phyloP scores from a whole-genome alignment of 2,888 invertebrate genomes.

The Synanthedon andrenaeformis region DNA sequence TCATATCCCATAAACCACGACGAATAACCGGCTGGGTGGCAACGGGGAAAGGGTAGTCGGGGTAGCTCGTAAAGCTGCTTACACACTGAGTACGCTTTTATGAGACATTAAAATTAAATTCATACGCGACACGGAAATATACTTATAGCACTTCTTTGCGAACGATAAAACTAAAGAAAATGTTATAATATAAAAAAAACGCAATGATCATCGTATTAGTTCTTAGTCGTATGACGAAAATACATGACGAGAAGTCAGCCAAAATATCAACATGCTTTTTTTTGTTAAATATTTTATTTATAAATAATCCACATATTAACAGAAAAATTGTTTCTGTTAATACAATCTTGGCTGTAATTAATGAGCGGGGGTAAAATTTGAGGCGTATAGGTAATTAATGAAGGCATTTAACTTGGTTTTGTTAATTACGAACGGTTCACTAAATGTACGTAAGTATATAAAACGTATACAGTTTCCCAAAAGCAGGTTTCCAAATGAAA shows the following conservation, averaged over 20 bases:
- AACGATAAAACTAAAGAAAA: not conserved
- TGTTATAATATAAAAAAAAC: no score
- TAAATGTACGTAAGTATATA: not conserved
- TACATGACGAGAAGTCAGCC: no score
- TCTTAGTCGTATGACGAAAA: no score
- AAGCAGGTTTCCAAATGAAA: no score
- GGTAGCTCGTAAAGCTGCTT: not conserved
- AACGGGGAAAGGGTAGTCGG: not conserved
- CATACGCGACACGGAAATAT: not conserved
- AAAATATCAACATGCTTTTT: no score
- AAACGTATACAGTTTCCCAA: no score
- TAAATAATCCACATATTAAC: no score
- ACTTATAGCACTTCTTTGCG: not conserved
- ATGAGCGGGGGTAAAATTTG: not conserved
- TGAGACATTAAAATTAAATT: not conserved
- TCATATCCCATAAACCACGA: not conserved
- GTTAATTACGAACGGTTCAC: not conserved
- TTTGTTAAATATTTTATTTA: no score
- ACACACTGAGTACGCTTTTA: not conserved
- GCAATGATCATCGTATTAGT: no score
- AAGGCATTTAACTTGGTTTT: not conserved
- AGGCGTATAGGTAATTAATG: not conserved
- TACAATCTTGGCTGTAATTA: not conserved
- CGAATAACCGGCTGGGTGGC: no score
- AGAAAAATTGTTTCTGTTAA: no score